Percentiles rank a stretch among this genome's conserved stretches.
Evolutionary conservation across 2,113 vertebrate species (phyloP).

Genomic region (Cavia aperea): DNA sequence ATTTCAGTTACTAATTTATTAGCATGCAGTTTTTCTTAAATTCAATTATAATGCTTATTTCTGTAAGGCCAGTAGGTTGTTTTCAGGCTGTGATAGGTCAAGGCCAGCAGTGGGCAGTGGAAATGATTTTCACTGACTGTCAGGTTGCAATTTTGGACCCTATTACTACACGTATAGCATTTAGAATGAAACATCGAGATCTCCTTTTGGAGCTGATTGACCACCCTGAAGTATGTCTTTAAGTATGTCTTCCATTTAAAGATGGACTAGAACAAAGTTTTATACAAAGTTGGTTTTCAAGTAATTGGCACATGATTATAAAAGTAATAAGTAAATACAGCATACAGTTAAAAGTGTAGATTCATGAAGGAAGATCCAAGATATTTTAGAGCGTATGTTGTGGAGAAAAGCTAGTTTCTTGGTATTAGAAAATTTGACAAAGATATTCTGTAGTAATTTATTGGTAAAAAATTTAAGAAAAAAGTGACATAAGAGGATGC

Average conservation of each 20-base stretch:
- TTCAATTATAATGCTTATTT: not conserved
- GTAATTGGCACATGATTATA: slow-evolving; percentile 2
- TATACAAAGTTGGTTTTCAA: not conserved
- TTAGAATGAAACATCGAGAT: not conserved
- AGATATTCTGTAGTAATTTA: slow-evolving; percentile 18
- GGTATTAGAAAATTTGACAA: not conserved
- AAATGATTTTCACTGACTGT: not conserved
- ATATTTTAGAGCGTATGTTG: not conserved
- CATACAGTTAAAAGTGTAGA: not conserved
- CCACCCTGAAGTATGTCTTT: not conserved
- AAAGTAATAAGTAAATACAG: not conserved
- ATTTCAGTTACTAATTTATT: not conserved
- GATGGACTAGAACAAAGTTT: not conserved
- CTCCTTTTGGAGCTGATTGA: not conserved
- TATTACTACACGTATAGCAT: not conserved
- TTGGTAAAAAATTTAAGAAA: not conserved
- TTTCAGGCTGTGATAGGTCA: not conserved
- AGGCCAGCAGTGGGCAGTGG: not conserved
- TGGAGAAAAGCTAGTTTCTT: slow-evolving; percentile 24
- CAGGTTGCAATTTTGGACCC: not conserved
- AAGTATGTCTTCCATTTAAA: not conserved
- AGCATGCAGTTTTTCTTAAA: not conserved
- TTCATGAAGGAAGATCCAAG: not conserved
- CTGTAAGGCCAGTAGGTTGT: not conserved
- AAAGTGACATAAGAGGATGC: not conserved